Conservation (phyloP, 92 coral and sea anemone species). For the Porites divaricata region DNA sequence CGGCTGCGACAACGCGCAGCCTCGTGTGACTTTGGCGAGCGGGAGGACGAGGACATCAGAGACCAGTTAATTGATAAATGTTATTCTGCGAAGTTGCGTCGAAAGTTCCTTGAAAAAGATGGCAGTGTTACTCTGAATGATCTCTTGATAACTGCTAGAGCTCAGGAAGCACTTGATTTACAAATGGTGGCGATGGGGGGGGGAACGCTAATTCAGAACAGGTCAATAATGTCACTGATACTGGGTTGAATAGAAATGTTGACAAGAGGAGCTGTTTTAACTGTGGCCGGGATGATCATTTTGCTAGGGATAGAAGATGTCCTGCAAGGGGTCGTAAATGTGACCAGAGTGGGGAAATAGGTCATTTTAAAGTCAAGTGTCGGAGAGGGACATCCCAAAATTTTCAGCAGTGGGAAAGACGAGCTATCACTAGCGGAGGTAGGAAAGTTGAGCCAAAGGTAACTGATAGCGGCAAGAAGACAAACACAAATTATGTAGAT, state of each 20-base stretch:
- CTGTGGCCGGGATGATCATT: slow-evolving; percentile 34
- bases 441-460: neutral
- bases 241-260: neutral
- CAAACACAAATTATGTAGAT: slow-evolving; percentile 31
- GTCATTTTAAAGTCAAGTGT: slow-evolving; percentile 27
- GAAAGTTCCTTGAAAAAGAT: slow-evolving; percentile 27
- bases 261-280: slow-evolving; percentile 25
- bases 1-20: slow-evolving; percentile 41
- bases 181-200: slow-evolving; percentile 40
- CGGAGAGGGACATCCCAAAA: neutral
- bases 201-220: slow-evolving; percentile 16
- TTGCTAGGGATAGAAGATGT: slow-evolving; percentile 30
- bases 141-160: slow-evolving; percentile 26
- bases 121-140: slow-evolving; percentile 36
- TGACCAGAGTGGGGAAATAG: slow-evolving; percentile 27
- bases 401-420: slow-evolving; percentile 6
- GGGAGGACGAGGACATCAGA: slow-evolving; percentile 48
- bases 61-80: slow-evolving; percentile 49
- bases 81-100: slow-evolving; percentile 26
- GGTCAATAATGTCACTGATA: slow-evolving; percentile 1
- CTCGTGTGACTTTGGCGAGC: slow-evolving; percentile 33
- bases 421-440: neutral
- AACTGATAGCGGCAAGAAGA: neutral
- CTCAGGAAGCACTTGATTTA: slow-evolving; percentile 40
- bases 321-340: slow-evolving; percentile 10